Conservation (phyloP, 2,113 vertebrate species). For the Salvelinus namaycush region DNA sequence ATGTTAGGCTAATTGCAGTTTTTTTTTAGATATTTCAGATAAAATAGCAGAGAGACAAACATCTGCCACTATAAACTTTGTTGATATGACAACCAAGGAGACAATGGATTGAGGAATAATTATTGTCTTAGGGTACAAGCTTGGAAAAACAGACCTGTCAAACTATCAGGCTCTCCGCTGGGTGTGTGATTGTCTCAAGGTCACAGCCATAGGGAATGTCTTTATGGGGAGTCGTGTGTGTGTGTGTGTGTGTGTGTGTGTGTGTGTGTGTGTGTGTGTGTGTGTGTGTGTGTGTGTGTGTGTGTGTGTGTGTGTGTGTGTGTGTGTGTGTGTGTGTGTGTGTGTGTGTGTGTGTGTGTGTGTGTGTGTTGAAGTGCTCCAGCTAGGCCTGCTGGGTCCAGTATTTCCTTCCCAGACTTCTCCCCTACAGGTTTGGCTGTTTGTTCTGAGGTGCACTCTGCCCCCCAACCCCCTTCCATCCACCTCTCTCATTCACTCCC, state of each 20-base stretch:
- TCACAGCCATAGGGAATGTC: constrained; percentile 23
- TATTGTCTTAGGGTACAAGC: not conserved
- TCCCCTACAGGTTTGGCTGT: not conserved
- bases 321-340: constrained; percentile 3
- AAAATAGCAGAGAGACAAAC: not conserved
- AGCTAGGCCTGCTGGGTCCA: not conserved
- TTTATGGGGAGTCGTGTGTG: constrained; percentile 8
- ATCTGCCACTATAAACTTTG: not conserved
- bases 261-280: constrained; percentile 1
- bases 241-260: no score
- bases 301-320: not conserved
- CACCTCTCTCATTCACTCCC: not conserved
- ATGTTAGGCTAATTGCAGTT: no score
- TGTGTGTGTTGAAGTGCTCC: not conserved
- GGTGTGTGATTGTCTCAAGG: constrained; percentile 30
- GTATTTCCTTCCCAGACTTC: not conserved
- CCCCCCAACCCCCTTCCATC: not conserved
- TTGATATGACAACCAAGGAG: not conserved
- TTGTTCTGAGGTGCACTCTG: not conserved
- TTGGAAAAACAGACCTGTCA: not conserved
- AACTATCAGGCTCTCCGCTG: not conserved
- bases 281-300: constrained; percentile 1
- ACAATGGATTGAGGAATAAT: not conserved
- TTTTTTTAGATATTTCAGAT: no score
- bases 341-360: no score